Base-by-base conservation (phyloP, 2,797 vertebrate genomes). In the Arnoldichthys spilopterus region DNA sequence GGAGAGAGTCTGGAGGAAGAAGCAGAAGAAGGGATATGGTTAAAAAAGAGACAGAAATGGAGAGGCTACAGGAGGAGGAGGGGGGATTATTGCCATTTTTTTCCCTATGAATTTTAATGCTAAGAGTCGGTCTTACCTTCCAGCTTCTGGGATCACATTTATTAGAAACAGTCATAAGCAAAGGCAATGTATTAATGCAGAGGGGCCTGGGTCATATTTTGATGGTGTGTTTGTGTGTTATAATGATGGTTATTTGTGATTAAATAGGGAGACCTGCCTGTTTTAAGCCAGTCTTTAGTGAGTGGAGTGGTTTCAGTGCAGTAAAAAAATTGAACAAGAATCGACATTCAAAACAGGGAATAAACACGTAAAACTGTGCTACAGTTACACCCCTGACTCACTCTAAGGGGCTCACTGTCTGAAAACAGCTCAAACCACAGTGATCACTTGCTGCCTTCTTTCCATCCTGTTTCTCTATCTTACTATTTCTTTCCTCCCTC, bases 31-130 rank as follows among this genome's bases (percentile, higher is more conserved):
- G 88, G 86, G 91, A 92, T 87, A 87, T 90, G 90, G 90, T 90
- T 91, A 91, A 89, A 90, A 89, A 90, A 92, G 89, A 88, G 86
- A 85, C 86, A 86, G 79, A 87, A 85, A 87, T 89, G 90, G 90
- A 76, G 62, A 74, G 76, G 76, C 62, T 66, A 63, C 28, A 64
- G 34, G 51, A 45, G 47, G 72, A 63, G 32, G 59, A 78, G 66
- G 88, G 88, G 77, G 89, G 91, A 90, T 92, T 92, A 93, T 93
- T 92, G 89, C 90, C 87, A 89, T 92, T 92, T 92, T 90, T 40
- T 89, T 85, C 37, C 83, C 89, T 87, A 92, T 94, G 91, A 93
- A 93, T 94, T 92, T 93, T 93, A 94, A 94, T 93, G 90, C 89
- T 88, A 86, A 84, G 86, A 81, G 73, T 86, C 84, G 85, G 89